phyloP scores from a whole-genome alignment of 2,113 vertebrate genomes.

The Nibea albiflora region DNA sequence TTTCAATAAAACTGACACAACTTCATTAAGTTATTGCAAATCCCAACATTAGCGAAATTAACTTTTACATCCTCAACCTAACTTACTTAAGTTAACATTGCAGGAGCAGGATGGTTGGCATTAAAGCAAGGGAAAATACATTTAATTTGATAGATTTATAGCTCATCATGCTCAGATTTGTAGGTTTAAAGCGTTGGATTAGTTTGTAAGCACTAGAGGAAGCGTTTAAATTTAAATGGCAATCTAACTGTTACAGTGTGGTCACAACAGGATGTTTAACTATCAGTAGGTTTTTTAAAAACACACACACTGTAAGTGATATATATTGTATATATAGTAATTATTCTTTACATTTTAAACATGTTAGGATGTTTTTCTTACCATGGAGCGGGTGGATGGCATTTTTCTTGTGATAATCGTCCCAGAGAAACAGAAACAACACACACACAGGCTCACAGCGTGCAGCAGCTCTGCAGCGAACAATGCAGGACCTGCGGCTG shows the following conservation, averaged over 20 bases:
- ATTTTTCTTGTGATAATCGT: conserved; percentile 57
- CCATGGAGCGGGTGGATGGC: conserved; percentile 78
- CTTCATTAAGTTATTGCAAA: too few species aligned
- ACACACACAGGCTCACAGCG: rapidly evolving
- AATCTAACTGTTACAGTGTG: too few species aligned
- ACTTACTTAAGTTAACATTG: too few species aligned
- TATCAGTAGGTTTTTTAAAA: neutral
- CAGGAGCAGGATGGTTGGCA: neutral
- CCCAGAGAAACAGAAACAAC: neutral
- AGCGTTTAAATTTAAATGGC: neutral
- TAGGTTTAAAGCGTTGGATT: neutral
- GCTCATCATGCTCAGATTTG: neutral
- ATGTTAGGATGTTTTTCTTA: conserved; percentile 46
- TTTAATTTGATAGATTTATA: neutral
- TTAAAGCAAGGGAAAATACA: neutral
- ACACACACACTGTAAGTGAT: neutral
- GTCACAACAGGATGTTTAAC: neutral
- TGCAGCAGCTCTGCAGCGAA: conserved; percentile 32
- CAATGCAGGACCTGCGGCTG: conserved; percentile 29
- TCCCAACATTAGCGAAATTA: too few species aligned
- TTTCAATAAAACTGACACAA: neutral
- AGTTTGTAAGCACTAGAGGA: neutral
- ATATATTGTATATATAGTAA: too few species aligned
- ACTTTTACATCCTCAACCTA: too few species aligned
- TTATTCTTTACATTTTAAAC: too few species aligned